These are phyloP conservation scores for Buphagus erythrorhynchus DNA, from an alignment of 2,797 vertebrate genomes.

Conservation along the genomic window DNA sequence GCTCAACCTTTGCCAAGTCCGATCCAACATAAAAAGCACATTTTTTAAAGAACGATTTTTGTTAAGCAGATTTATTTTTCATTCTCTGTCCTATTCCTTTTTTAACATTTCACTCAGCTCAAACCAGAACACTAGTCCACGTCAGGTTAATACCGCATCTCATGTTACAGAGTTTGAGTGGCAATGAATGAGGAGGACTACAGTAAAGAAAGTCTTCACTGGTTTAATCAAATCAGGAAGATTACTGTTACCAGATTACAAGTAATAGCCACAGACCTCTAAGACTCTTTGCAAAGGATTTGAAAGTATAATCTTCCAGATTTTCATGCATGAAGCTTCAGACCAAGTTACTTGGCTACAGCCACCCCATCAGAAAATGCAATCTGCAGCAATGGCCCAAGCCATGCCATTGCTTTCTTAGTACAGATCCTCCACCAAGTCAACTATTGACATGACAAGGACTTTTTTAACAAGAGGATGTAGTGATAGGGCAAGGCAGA, in stretches of 20 bases:
- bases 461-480: background rate
- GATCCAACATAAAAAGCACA: background rate
- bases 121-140: background rate
- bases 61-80: background rate
- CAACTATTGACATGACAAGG: background rate
- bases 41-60: background rate
- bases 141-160: background rate
- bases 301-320: background rate
- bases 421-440: background rate
- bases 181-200: background rate
- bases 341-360: background rate
- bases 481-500: background rate
- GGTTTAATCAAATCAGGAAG: background rate
- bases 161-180: background rate
- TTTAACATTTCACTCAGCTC: background rate
- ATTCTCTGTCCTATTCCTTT: background rate
- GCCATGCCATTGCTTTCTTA: background rate
- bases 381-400: background rate
- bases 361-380: background rate
- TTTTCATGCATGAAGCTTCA: background rate
- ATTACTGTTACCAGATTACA: background rate
- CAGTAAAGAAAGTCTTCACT: background rate
- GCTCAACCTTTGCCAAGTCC: background rate
- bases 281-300: background rate
- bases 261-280: background rate